Conservation (phyloP, 1,140 invertebrate genomes). For the Drusus annulatus region DNA sequence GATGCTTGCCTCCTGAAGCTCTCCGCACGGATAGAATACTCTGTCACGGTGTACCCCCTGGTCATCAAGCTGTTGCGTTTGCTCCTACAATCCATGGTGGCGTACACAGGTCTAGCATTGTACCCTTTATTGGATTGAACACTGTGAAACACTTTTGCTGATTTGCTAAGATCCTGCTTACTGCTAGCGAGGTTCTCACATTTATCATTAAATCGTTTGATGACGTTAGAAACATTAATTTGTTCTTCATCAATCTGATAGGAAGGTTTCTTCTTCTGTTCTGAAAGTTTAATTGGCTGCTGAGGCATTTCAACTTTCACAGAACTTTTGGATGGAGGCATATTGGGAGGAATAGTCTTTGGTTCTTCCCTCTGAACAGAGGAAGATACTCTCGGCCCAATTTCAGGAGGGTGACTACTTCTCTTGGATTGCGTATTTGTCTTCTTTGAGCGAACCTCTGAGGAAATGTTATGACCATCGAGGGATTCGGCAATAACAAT, state of each 20-base stretch:
- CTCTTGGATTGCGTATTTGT: not conserved
- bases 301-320: not conserved
- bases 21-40: conserved; percentile 48
- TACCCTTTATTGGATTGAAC: conserved; percentile 28
- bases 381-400: conserved; percentile 12
- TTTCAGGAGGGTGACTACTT: conserved; percentile 2
- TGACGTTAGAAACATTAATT: conserved; percentile 53
- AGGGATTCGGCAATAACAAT: not conserved
- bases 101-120: conserved; percentile 41
- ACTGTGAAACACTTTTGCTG: conserved; percentile 19
- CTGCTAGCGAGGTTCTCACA: conserved; percentile 48
- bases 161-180: conserved; percentile 29
- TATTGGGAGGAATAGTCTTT: not conserved
- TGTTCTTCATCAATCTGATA: conserved; percentile 37
- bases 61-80: conserved; percentile 52
- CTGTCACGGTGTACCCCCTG: conserved; percentile 50
- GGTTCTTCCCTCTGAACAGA: not conserved
- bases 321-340: not conserved
- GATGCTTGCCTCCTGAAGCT: conserved; percentile 53
- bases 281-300: not conserved
- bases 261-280: conserved; percentile 33
- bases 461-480: not conserved
- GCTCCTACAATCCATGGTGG: conserved; percentile 55
- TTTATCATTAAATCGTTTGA: conserved; percentile 57
- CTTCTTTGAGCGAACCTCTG: not conserved